A percentile compares a stretch with the other conserved stretches of the same genome.
Conservation (phyloP, 1,140 invertebrate genomes). For the Physella acuta region DNA sequence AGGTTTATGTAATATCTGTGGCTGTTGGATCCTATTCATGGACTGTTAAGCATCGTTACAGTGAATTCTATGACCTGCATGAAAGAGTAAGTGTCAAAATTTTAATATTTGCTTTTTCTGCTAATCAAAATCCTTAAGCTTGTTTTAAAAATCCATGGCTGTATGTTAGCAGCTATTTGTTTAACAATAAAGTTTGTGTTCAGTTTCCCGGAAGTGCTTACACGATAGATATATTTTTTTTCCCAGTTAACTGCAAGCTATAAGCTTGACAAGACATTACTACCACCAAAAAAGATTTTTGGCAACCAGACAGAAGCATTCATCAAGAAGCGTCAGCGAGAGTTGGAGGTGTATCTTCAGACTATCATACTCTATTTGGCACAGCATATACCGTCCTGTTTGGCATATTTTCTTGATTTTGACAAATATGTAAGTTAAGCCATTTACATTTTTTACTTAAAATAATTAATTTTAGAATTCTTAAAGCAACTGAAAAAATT, state of each 20-base stretch:
- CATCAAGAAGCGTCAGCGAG: slow-evolving; percentile 78
- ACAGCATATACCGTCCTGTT: slow-evolving; percentile 43
- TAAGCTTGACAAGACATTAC: slow-evolving; percentile 70
- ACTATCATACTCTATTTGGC: slow-evolving; percentile 58
- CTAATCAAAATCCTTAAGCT: background rate
- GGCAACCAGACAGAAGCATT: slow-evolving; percentile 79
- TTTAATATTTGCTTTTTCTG: background rate
- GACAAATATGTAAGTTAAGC: slow-evolving; percentile 60
- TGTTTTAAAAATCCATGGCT: background rate
- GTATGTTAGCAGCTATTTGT: background rate
- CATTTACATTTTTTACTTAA: no score
- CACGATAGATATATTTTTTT: background rate
- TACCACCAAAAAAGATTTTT: slow-evolving; percentile 89
- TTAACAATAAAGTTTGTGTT: background rate
- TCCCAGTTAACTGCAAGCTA: slow-evolving; percentile 49
- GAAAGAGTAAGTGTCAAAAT: slow-evolving; percentile 69
- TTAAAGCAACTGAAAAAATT: no score
- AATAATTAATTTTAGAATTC: no score
- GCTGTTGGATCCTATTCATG: slow-evolving; percentile 73
- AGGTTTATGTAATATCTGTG: slow-evolving; percentile 70
- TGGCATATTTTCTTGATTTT: slow-evolving; percentile 58
- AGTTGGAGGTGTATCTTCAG: slow-evolving; percentile 80
- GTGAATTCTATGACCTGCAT: slow-evolving; percentile 84
- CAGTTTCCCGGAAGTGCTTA: background rate
- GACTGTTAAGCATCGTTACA: slow-evolving; percentile 82